Conservation (phyloP, 1,140 invertebrate species). For the Diorhabda elongata region DNA sequence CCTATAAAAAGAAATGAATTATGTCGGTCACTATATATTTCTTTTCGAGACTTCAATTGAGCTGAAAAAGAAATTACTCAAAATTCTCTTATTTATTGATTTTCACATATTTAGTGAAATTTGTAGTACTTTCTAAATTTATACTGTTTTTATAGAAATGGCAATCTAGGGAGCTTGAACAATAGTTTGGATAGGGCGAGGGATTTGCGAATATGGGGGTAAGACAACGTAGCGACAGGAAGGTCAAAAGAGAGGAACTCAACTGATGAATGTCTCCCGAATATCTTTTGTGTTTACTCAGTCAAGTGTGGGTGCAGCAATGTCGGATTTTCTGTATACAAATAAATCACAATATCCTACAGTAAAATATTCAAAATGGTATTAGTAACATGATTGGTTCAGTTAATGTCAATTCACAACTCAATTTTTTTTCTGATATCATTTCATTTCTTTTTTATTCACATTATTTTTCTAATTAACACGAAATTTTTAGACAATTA, state of each 20-base stretch:
- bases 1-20: no score
- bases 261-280: slow-evolving; percentile 38
- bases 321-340: slow-evolving; percentile 23
- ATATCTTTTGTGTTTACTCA: slow-evolving; percentile 30
- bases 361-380: background rate
- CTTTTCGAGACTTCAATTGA: no score
- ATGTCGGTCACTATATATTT: no score
- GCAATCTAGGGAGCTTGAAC: slow-evolving; percentile 24
- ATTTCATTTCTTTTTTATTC: background rate
- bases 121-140: no score
- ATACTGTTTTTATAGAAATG: slow-evolving; percentile 3
- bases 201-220: slow-evolving; percentile 25
- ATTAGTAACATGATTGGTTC: background rate
- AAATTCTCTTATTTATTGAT: no score
- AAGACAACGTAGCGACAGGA: slow-evolving; percentile 33
- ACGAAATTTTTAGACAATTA: background rate
- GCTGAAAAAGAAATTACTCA: no score
- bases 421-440: background rate
- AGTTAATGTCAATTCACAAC: background rate
- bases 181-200: slow-evolving; percentile 23
- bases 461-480: background rate
- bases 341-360: slow-evolving; percentile 25
- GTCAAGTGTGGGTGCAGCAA: slow-evolving; percentile 24
- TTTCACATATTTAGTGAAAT: no score
- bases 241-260: slow-evolving; percentile 29